phyloP scores from a whole-genome alignment of 2,888 invertebrate genomes.

The Melanargia galathea region DNA sequence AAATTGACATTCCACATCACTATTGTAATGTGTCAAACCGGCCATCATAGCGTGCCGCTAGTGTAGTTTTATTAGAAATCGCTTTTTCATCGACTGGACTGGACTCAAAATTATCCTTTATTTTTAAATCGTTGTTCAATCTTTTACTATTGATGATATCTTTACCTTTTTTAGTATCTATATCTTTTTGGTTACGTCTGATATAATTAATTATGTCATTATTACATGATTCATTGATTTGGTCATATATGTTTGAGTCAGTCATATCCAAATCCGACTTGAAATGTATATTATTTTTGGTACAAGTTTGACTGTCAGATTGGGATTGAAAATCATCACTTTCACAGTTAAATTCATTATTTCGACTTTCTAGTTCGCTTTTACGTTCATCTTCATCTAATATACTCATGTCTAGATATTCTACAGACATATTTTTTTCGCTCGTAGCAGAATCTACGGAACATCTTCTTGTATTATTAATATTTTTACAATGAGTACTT shows the following conservation, averaged over 20 bases:
- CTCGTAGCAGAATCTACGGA: slow-evolving; percentile 23
- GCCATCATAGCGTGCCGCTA: too few species aligned
- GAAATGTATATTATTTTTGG: slow-evolving; percentile 1
- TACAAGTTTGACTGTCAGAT: background rate
- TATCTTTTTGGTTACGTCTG: background rate
- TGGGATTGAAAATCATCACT: background rate
- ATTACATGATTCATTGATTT: background rate
- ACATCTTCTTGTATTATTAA: slow-evolving; percentile 6
- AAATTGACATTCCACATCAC: too few species aligned
- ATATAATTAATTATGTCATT: slow-evolving; percentile 6
- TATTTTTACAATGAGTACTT: background rate
- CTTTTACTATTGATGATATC: background rate
- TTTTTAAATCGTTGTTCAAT: background rate
- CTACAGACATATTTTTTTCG: slow-evolving; percentile 31
- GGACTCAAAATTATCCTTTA: background rate
- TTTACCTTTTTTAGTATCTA: background rate
- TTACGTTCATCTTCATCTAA: slow-evolving; percentile 42
- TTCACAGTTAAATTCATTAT: slow-evolving; percentile 3
- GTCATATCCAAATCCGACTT: slow-evolving; percentile 3
- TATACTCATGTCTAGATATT: slow-evolving; percentile 35
- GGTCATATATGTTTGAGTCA: slow-evolving; percentile 5
- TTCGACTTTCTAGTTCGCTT: background rate
- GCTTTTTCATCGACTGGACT: background rate
- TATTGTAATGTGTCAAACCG: too few species aligned
- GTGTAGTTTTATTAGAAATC: background rate